Base-by-base conservation (phyloP, 30 jellyfish, hydroid and myxozoan genomes). In the Catostylus mosaicus region DNA sequence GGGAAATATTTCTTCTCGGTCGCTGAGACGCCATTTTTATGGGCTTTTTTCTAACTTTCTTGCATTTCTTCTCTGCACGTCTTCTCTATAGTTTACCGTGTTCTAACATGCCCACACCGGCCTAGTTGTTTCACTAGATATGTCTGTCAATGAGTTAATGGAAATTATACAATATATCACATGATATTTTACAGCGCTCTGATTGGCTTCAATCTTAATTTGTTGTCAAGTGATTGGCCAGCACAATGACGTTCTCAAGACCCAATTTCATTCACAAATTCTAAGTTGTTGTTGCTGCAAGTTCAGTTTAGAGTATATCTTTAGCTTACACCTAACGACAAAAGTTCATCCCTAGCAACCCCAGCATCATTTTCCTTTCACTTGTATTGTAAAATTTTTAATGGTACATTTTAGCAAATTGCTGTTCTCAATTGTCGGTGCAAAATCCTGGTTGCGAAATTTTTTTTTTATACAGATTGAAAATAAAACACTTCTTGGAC, bases 1-100 rank as follows among this genome's bases (percentile, higher is more conserved):
- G 99, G 23, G 99, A 94, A 48, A 88, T 94, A 67, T 88, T 94
- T 54, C 93, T 82, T 78, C 96, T 81, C 20, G 96, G 99, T 80
- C 99, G 68, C 67, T 94, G 99, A 57, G 96, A 80, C 64, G 97
- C 96, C 99, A 94, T 94, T 0, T 59, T 54, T 30, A 24, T 73
- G 38, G 35, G 47, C 19, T 38, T 1, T 10, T 12, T 14, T 65
- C 80, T 82, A 82, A 43, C 75, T 29, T 19, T 11, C 92, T 74
- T 50, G 84, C 92, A 82, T 82, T 57, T 26, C 62, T 61, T 30
- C 26, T 23, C 59, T 12, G 51, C 71, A 54, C 48, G 66, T 29
- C 75, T 29, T 27, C 62, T 27, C 80, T 34, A 30, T 62, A 29
- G 43, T 35, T 37, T 40, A 48, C 85, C 43, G 37, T 74, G 12